These are phyloP conservation scores for Eleutherodactylus coqui DNA, from an alignment of 2,797 vertebrate genomes.

Conservation along the genomic window DNA sequence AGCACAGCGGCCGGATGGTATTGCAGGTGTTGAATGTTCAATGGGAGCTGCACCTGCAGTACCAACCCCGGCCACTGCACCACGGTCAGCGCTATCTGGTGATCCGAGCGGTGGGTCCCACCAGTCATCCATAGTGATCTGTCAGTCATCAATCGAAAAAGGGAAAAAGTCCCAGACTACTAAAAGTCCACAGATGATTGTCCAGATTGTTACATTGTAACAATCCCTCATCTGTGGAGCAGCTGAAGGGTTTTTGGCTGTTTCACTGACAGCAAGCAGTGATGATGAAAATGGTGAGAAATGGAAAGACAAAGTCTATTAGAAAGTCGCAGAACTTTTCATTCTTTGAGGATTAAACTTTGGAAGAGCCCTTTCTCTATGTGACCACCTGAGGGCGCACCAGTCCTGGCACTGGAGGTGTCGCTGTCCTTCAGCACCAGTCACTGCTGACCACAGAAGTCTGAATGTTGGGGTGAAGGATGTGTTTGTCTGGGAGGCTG, in stretches of 20 bases:
- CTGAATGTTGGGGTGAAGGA: neutral
- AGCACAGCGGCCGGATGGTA: too few relatives aligned
- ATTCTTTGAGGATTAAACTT: too few relatives aligned
- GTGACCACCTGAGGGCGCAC: slow-evolving; percentile 33
- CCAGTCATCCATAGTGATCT: too few relatives aligned
- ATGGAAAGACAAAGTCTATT: neutral
- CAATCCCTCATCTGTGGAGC: neutral
- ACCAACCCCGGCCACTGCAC: too few relatives aligned
- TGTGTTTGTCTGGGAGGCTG: neutral
- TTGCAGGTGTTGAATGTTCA: too few relatives aligned
- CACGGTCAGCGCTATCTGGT: too few relatives aligned
- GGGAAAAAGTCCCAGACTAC: neutral
- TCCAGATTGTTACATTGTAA: neutral
- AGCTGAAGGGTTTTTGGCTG: neutral
- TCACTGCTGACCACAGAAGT: neutral
- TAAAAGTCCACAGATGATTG: neutral
- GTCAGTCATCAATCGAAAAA: too few relatives aligned
- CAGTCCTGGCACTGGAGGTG: neutral
- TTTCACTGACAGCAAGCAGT: neutral
- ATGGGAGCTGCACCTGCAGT: too few relatives aligned
- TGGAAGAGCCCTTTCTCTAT: neutral
- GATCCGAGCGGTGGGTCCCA: too few relatives aligned
- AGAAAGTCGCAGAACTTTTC: neutral
- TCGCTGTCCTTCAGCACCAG: slow-evolving; percentile 55
- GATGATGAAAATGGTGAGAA: neutral